Conservation (phyloP, 2,888 invertebrate genomes). For the Ctena decussata region DNA sequence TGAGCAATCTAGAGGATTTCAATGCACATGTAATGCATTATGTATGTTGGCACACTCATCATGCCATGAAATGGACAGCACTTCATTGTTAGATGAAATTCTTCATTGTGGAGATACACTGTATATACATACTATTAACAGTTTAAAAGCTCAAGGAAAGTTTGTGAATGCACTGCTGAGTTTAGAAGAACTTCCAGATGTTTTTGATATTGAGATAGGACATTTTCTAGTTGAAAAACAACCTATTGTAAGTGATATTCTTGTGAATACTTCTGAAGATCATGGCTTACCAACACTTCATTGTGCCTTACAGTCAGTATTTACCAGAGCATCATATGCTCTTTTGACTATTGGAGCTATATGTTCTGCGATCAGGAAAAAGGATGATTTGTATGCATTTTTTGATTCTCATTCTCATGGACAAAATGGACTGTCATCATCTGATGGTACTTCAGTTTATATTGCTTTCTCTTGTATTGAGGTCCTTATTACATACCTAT, state of each 20-base stretch:
- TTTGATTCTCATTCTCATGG: too few relatives aligned
- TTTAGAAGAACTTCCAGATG: not conserved
- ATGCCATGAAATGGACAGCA: not conserved
- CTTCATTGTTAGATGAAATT: not conserved
- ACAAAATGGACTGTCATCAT: too few relatives aligned
- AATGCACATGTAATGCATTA: conserved; percentile 2
- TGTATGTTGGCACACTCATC: not conserved
- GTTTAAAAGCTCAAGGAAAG: not conserved
- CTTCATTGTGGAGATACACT: not conserved
- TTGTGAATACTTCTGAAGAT: too few relatives aligned
- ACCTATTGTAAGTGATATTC: not conserved
- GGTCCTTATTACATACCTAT: too few relatives aligned
- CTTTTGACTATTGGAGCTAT: too few relatives aligned
- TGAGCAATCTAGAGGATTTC: not conserved
- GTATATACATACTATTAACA: not conserved
- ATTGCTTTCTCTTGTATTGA: too few relatives aligned
- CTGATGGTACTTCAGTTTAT: too few relatives aligned
- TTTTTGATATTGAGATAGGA: not conserved
- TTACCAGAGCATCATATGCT: too few relatives aligned
- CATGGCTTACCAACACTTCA: too few relatives aligned
- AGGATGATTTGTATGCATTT: too few relatives aligned
- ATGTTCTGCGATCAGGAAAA: too few relatives aligned
- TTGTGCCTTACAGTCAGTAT: too few relatives aligned
- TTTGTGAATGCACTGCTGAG: not conserved
- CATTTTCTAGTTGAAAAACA: not conserved